phyloP scores from a whole-genome alignment of 1,140 invertebrate species.

The Drosophila ambigua region DNA sequence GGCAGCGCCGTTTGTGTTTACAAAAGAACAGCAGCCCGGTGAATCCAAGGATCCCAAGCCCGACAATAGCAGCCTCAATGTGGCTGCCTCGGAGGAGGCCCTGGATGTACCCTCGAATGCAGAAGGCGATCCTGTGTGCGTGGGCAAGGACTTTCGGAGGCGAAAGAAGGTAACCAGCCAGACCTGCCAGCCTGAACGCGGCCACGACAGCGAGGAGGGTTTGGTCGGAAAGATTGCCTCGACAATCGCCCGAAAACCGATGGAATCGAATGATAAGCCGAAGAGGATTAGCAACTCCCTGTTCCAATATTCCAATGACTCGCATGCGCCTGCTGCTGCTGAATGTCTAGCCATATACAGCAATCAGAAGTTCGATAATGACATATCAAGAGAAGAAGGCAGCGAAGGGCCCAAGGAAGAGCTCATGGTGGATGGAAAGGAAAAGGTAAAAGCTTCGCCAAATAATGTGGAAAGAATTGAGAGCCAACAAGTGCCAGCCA shows the following conservation, averaged over 20 bases:
- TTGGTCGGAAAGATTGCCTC: conserved; percentile 1
- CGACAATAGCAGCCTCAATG: conserved; percentile 32
- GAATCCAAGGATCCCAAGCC: not conserved
- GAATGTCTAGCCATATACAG: not conserved
- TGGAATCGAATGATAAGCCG: not conserved
- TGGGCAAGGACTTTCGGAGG: not conserved
- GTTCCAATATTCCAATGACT: not conserved
- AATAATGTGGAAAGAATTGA: not conserved
- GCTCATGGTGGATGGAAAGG: not conserved
- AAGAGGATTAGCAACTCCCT: not conserved
- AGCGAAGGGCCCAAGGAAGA: not conserved
- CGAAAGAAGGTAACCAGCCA: conserved; percentile 42
- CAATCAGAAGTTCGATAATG: not conserved
- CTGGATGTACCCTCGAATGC: conserved; percentile 29
- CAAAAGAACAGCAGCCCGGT: conserved; percentile 15
- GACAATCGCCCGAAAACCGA: not conserved
- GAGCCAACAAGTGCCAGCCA: no score
- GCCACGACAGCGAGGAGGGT: conserved; percentile 8
- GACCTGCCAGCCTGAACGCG: not conserved
- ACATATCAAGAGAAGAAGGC: not conserved
- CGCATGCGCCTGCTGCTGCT: not conserved
- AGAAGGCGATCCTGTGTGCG: not conserved
- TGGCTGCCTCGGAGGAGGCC: conserved; percentile 39
- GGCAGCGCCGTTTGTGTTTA: not conserved
- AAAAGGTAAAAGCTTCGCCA: not conserved